These are phyloP conservation scores for Motacilla tschutschensis DNA, from an alignment of 2,113 vertebrate genomes.

Conservation along the genomic window DNA sequence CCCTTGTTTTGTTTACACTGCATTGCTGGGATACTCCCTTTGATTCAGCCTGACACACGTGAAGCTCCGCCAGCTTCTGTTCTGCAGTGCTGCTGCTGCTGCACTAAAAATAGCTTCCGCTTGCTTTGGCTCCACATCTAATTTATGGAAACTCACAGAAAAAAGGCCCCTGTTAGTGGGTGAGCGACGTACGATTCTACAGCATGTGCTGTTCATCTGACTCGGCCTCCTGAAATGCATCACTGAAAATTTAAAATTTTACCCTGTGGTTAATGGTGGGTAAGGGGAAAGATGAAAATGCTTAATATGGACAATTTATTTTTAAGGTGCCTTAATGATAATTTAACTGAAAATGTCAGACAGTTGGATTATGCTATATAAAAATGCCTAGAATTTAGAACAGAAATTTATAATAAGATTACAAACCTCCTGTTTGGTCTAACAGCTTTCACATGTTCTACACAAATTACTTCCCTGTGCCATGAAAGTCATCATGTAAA, in stretches of 20 bases:
- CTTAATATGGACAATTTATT: neutral
- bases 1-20: constrained; percentile 90
- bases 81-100: constrained; percentile 83
- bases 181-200: constrained; percentile 67
- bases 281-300: neutral
- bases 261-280: neutral
- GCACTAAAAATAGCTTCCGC: constrained; percentile 87
- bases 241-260: neutral
- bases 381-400: neutral
- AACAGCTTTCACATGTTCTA: neutral
- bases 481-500: neutral
- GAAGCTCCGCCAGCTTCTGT: constrained; percentile 83
- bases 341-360: neutral
- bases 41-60: constrained; percentile 86
- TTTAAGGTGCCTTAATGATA: neutral
- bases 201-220: neutral
- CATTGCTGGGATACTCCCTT: constrained; percentile 91
- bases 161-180: constrained; percentile 60
- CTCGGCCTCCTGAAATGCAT: neutral
- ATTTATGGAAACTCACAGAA: constrained; percentile 88
- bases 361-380: neutral
- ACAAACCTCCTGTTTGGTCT: neutral
- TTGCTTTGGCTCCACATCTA: constrained; percentile 88
- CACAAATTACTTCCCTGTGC: neutral
- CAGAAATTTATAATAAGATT: neutral